phyloP scores from a whole-genome alignment of 2,888 invertebrate species.

The Drosophila vallismaia region DNA sequence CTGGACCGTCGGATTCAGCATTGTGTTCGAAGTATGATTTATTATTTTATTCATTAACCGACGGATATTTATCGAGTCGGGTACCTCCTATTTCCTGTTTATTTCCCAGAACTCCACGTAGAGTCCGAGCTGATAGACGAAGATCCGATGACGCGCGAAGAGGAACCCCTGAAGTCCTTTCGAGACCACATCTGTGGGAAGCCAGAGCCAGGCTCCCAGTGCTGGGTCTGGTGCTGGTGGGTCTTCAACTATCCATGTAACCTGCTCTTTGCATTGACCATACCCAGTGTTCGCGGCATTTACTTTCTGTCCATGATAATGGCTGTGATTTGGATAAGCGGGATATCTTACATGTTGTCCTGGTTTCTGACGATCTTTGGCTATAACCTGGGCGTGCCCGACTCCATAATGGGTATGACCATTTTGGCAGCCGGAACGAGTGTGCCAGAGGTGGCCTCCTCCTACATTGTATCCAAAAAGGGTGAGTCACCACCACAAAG shows the following conservation, averaged over 20 bases:
- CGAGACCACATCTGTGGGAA: conserved; percentile 84
- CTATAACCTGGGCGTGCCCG: conserved; percentile 88
- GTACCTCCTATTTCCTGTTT: neutral
- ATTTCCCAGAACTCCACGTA: conserved; percentile 1
- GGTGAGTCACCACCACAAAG: conserved; percentile 84
- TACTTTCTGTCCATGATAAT: conserved; percentile 93
- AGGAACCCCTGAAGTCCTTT: conserved; percentile 88
- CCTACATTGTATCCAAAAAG: conserved; percentile 95
- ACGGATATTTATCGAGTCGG: neutral
- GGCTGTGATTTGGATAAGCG: conserved; percentile 96
- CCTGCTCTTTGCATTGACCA: conserved; percentile 86
- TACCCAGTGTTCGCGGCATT: conserved; percentile 85
- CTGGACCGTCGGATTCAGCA: conserved; percentile 36
- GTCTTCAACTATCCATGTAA: conserved; percentile 51
- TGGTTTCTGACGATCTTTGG: conserved; percentile 98
- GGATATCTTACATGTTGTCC: conserved; percentile 93
- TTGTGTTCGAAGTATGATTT: conserved; percentile 31
- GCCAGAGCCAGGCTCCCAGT: conserved; percentile 20
- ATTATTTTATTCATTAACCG: neutral
- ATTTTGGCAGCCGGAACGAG: conserved; percentile 95
- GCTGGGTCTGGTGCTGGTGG: conserved; percentile 41
- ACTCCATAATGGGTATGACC: conserved; percentile 96
- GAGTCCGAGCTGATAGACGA: conserved; percentile 82
- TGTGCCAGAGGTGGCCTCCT: conserved; percentile 96
- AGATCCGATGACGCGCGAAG: conserved; percentile 91